phyloP scores from a whole-genome alignment of 2,113 vertebrate species.

The Pheucticus melanocephalus region DNA sequence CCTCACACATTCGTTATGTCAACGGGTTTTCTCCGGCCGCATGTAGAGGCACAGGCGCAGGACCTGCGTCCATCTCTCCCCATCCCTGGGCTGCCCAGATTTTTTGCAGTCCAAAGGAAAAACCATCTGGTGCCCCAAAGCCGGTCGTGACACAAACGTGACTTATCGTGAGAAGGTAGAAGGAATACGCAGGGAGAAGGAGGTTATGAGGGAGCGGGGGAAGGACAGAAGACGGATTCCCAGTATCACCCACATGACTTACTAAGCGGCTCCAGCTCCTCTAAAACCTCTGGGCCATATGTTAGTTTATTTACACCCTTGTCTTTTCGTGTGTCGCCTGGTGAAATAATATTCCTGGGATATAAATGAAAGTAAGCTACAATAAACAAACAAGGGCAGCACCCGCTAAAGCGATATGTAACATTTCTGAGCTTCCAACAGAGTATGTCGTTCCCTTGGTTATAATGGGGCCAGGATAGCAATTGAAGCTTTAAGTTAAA shows the following conservation, averaged over 20 bases:
- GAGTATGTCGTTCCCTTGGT: not conserved
- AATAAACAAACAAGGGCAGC: not conserved
- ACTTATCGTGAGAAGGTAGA: conserved; percentile 17
- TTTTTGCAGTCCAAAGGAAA: not conserved
- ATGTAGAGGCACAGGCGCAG: not conserved
- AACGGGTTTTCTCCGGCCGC: not conserved
- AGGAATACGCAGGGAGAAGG: not conserved
- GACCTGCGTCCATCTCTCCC: not conserved
- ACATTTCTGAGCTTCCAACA: not conserved
- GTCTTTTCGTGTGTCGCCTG: not conserved
- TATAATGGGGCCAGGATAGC: not conserved
- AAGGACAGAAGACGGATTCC: conserved; percentile 18
- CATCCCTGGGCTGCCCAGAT: not conserved
- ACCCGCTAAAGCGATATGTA: not conserved
- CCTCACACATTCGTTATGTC: not conserved
- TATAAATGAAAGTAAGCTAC: not conserved
- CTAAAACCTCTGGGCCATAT: conserved; percentile 57
- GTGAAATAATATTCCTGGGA: conserved; percentile 8
- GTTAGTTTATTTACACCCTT: conserved; percentile 60
- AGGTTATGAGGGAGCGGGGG: not conserved
- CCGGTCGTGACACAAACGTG: not conserved
- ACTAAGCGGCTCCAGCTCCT: conserved; percentile 46
- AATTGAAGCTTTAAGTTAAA: conserved; percentile 34
- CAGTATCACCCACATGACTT: conserved; percentile 34
- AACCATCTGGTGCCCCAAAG: not conserved